Base-by-base conservation (phyloP, 2,113 vertebrate species). In the Proteles cristata region DNA sequence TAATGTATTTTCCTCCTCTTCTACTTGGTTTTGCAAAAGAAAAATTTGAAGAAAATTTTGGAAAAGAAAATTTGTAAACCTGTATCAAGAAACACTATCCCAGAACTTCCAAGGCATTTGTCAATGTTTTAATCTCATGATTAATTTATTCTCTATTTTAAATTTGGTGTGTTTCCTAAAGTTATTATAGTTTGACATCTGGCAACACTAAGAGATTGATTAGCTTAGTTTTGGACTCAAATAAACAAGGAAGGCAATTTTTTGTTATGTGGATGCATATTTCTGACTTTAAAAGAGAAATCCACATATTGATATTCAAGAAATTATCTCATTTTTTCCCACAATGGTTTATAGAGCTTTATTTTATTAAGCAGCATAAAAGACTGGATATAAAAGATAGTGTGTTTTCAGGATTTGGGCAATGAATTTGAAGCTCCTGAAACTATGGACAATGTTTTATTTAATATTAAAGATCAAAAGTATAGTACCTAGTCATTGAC, bases 11-110 rank as follows among this genome's bases (percentile, higher is more conserved):
- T 23, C 11, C 21, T 45, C 25, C 11, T 79, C 33, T 55, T 39
- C 11, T 7, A 26, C 74, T 92, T 81, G 50, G 26, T 66, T 96
- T 97, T 95, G 6, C 7, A 95, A 73, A 90, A 83, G 14, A 94
- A 90, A 43, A 71, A 53, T 53, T 14, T 50, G n/a, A 95, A 63
- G 14, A 80, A 80, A 84, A 48, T 33, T 63, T 17, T 53, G 33
- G 55, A 69, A 82, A 50, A 88, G 26, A 43, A 81, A 71, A 87
- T 68, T 43, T 92, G 48, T 81, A 73, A 90, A 87, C 25, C 15
- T 90, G 17, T 55, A 48, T 81, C 28, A 90, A 77, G 63, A 83
- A 58, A 39, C 2, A 90, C 19, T 84, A 90, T 35, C 23, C 19
- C 12, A 53, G 23, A 53, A 71, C 58, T 84, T 96, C 45, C n/a